Percentiles rank a stretch among this genome's conserved stretches.
Evolutionary conservation across 2,797 vertebrate genomes (phyloP).

Genomic region (Pygocentrus nattereri): DNA sequence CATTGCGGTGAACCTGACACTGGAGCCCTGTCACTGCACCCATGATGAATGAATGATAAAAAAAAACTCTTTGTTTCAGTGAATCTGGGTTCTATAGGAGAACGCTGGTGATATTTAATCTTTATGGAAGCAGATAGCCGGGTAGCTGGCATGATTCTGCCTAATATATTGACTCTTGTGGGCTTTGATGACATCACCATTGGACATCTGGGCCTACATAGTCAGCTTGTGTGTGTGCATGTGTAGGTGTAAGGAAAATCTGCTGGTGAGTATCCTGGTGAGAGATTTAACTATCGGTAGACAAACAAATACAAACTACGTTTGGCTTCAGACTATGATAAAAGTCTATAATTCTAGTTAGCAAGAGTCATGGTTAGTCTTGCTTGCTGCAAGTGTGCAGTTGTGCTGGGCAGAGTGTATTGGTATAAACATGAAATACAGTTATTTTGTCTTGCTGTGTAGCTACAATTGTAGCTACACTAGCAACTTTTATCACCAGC

Average conservation of each 20-base stretch:
- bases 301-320: not conserved
- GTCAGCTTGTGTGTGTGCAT: conserved; percentile 41
- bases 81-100: not conserved
- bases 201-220: conserved; percentile 63
- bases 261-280: not conserved
- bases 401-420: too few species aligned
- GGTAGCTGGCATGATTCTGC: conserved; percentile 61
- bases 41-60: conserved; percentile 15
- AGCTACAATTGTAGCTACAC: not conserved
- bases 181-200: conserved; percentile 62
- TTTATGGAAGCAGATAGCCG: conserved; percentile 32
- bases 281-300: not conserved
- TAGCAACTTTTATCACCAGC: not conserved
- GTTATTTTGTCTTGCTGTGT: not conserved
- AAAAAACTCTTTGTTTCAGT: conserved; percentile 16
- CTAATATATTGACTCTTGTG: conserved; percentile 54
- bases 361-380: not conserved
- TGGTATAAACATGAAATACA: not conserved
- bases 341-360: not conserved
- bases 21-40: not conserved
- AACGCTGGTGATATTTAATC: conserved; percentile 43
- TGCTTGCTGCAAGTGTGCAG: not conserved
- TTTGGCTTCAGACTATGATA: too few species aligned
- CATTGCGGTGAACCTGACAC: conserved; percentile 24
- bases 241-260: not conserved